Conservation (phyloP, 2,113 vertebrate species). For the Xyrauchen texanus region DNA sequence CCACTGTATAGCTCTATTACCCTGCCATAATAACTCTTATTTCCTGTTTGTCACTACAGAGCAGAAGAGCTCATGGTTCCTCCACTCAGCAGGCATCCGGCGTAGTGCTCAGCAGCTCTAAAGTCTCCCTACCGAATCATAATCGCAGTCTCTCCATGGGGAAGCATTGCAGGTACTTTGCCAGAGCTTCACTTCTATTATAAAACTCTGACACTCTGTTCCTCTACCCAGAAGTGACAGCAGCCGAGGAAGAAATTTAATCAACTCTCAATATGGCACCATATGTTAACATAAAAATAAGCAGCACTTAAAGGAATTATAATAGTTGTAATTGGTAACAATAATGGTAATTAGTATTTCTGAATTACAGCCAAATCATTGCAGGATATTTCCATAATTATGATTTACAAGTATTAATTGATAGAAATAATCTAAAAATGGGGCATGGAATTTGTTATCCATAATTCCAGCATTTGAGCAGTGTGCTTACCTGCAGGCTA, state of each 20-base stretch:
- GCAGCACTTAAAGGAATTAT: slow-evolving; percentile 37
- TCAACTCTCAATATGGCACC: slow-evolving; percentile 45
- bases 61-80: slow-evolving; percentile 64
- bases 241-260: slow-evolving; percentile 55
- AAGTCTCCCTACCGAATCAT: slow-evolving; percentile 59
- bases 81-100: slow-evolving; percentile 56
- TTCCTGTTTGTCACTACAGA: slow-evolving; percentile 58
- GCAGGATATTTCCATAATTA: background rate
- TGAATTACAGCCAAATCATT: slow-evolving; percentile 11
- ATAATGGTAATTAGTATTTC: slow-evolving; percentile 38
- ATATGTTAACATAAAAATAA: slow-evolving; percentile 47
- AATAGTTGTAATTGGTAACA: slow-evolving; percentile 47
- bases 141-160: slow-evolving; percentile 67
- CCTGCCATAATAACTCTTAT: background rate
- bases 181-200: slow-evolving; percentile 45
- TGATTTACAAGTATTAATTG: slow-evolving; percentile 36
- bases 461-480: background rate
- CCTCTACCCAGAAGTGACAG: background rate
- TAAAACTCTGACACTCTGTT: slow-evolving; percentile 23
- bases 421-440: background rate
- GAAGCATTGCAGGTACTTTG: slow-evolving; percentile 73
- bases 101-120: slow-evolving; percentile 56
- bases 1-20: background rate
- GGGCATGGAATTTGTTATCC: background rate
- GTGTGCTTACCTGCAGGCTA: too few relatives aligned